Base-by-base conservation (phyloP, 2,113 vertebrate species). In the Mola mola region DNA sequence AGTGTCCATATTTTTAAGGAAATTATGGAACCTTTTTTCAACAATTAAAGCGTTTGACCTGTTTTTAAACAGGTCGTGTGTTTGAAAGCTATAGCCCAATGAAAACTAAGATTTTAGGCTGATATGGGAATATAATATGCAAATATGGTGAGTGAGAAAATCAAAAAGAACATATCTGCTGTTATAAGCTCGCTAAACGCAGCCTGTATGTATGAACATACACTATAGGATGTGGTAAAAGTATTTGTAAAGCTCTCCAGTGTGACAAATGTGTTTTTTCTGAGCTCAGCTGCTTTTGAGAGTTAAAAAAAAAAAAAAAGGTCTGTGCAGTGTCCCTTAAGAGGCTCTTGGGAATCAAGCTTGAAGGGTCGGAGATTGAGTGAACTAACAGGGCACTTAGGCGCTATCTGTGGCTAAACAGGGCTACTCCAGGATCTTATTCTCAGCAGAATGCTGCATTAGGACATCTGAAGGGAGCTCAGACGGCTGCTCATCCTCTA, bases 311-410 rank as follows among this genome's bases (percentile, higher is more conserved):
- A 15, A 16, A 60, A 46, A 48, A 60, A 22, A 49, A 34, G 66
- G 44, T n/a, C n/a, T 31, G 58, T 53, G 42, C 31, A 59, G 59
- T 34, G 11, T 79, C 50, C 70, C 47, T 69, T 76, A 81, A 84
- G 62, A 78, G 79, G 64, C 78, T 83, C 66, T 67, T 38, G 66
- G 74, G 77, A 79, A 20, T 24, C n/a, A 8, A 29, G 60, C 57
- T 75, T 50, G 75, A 81, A 69, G 53, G 69, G 50, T 43, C 72
- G 71, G 43, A 64, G 80, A 78, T 72, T 58, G 77, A 72, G 66
- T 79, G 76, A 83, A 82, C 72, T 79, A 82, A 78, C 81, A 70
- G 74, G 51, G 63, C 75, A 83, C 78, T 81, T 76, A 80, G 66
- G 56, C 8, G 70, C 72, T 81, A 77, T 80, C 75, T 77, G 72